phyloP scores from a whole-genome alignment of 2,797 vertebrate genomes.

The Cephalopachus bancanus region DNA sequence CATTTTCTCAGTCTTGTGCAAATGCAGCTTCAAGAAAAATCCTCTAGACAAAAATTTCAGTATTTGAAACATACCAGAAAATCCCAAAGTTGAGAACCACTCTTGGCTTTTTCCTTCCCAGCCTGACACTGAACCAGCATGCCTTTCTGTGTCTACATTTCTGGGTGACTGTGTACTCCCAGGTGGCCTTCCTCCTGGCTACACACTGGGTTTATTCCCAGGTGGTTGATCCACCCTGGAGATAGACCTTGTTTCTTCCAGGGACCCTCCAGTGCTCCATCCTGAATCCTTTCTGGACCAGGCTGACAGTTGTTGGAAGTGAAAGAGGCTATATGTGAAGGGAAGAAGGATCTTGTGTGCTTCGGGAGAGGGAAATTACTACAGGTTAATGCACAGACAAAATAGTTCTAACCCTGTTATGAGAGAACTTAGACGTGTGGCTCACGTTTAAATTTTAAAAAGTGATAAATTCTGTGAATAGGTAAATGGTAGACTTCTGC shows the following conservation, averaged over 20 bases:
- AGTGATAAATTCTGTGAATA: not conserved
- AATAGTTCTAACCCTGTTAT: not conserved
- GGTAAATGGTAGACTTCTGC: not conserved
- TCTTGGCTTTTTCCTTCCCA: not conserved
- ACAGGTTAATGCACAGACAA: not conserved
- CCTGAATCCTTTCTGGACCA: not conserved
- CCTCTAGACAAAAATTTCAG: not conserved
- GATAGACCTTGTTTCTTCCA: not conserved
- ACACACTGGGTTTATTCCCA: not conserved
- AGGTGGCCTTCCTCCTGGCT: not conserved
- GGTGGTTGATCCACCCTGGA: not conserved
- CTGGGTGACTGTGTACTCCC: not conserved
- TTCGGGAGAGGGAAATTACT: not conserved
- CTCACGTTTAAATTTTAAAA: not conserved
- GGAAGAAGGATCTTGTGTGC: not conserved
- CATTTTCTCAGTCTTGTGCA: constrained; percentile 4
- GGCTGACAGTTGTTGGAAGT: not conserved
- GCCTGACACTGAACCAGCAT: not conserved
- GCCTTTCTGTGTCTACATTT: not conserved
- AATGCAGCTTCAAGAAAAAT: not conserved
- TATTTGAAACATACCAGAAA: not conserved
- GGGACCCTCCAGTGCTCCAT: not conserved
- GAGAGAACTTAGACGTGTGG: not conserved
- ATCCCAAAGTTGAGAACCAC: not conserved
- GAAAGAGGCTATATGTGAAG: not conserved